phyloP scores from a whole-genome alignment of 1,140 invertebrate species.

The Pollicipes pollicipes region DNA sequence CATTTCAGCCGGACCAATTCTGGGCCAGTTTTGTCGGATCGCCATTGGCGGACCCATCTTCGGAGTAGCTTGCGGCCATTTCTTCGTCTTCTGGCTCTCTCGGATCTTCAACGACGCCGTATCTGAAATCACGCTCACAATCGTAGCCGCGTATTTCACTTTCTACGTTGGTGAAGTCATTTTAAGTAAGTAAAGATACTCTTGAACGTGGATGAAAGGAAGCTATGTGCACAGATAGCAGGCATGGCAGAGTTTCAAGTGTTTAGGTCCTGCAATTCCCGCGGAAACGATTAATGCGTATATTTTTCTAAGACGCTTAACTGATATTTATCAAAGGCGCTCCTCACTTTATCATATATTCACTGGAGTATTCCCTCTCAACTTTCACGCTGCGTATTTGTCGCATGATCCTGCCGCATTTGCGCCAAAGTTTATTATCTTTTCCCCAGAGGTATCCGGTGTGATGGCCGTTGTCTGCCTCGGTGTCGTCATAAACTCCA shows the following conservation, averaged over 20 bases:
- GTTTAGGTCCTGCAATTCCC: too few relatives aligned
- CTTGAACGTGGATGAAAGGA: too few relatives aligned
- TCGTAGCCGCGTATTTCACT: constrained; percentile 29
- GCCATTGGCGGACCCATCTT: constrained; percentile 25
- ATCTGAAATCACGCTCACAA: constrained; percentile 30
- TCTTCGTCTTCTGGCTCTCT: constrained; percentile 25
- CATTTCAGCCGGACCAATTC: not conserved
- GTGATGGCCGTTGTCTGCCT: constrained; percentile 31
- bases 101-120: constrained; percentile 26
- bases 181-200: constrained; percentile 15
- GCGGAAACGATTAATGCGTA: too few relatives aligned
- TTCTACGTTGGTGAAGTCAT: constrained; percentile 29
- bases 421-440: too few relatives aligned
- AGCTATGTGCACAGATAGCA: too few relatives aligned
- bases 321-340: too few relatives aligned
- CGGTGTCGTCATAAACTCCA: constrained; percentile 27
- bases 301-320: too few relatives aligned
- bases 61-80: constrained; percentile 27
- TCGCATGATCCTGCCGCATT: too few relatives aligned
- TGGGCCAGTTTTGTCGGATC: not conserved
- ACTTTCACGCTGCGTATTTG: too few relatives aligned
- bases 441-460: constrained; percentile 25
- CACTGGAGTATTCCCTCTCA: too few relatives aligned
- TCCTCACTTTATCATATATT: too few relatives aligned
- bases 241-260: too few relatives aligned